phyloP scores from a whole-genome alignment of 2,797 vertebrate genomes.

The Myotis pilosus region DNA sequence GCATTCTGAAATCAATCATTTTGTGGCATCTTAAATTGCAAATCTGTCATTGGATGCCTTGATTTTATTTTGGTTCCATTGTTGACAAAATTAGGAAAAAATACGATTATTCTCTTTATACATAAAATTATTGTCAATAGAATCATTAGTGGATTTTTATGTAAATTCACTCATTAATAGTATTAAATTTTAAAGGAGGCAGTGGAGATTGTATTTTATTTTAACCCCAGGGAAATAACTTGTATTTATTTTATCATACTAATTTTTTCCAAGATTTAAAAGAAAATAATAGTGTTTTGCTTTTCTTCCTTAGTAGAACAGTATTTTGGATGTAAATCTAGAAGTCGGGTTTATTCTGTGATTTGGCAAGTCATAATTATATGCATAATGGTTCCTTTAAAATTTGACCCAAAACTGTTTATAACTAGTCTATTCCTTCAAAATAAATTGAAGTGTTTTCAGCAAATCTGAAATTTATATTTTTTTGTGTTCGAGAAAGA shows the following conservation, averaged over 20 bases:
- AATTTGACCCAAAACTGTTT: neutral
- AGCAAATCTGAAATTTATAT: slow-evolving; percentile 32
- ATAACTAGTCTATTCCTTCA: neutral
- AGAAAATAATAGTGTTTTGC: slow-evolving; percentile 7
- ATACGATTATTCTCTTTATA: slow-evolving; percentile 8
- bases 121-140: slow-evolving; percentile 12
- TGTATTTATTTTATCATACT: slow-evolving; percentile 46
- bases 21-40: slow-evolving; percentile 40
- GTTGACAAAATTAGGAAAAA: slow-evolving; percentile 39
- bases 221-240: slow-evolving; percentile 73
- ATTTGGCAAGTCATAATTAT: neutral
- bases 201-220: slow-evolving; percentile 16
- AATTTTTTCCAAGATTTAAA: slow-evolving; percentile 22
- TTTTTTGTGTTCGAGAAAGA: neutral
- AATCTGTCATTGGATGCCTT: slow-evolving; percentile 42
- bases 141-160: slow-evolving; percentile 40
- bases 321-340: slow-evolving; percentile 20
- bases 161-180: slow-evolving; percentile 32
- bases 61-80: slow-evolving; percentile 56
- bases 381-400: slow-evolving; percentile 25
- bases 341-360: slow-evolving; percentile 11
- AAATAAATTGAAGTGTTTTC: neutral
- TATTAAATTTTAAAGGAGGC: slow-evolving; percentile 26
- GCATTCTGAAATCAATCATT: slow-evolving; percentile 52
- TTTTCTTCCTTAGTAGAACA: slow-evolving; percentile 34